Base-by-base conservation (phyloP, 2,888 invertebrate genomes). In the Altica lythri region DNA sequence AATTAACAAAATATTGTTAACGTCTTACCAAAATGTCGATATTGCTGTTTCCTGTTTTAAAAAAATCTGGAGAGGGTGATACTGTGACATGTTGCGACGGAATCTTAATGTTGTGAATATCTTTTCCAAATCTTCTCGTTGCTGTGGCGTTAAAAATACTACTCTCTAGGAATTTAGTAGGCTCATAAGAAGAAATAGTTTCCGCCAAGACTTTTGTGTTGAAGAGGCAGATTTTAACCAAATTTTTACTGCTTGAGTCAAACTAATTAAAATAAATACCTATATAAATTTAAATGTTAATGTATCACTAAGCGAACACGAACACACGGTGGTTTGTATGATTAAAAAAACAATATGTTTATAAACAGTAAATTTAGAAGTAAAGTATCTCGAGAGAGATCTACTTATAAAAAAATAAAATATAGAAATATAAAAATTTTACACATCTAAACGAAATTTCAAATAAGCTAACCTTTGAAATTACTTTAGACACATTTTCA, bases 21-120 rank as follows among this genome's bases (percentile, higher is more conserved):
- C n/a, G n/a, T n/a, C 40, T 43, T 55, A 62, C 61, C 52, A 59
- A 50, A 32, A 61, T 49, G 8, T 60, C 55, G 4, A 61, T 43
- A 17, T 22, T 37, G 12, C 27, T 18, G 4, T 37, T 12, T 12
- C 18, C 13, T 3, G n/a, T 17, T 2, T 19, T 6, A 1, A 27
- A 8, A n/a, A 59, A 53, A 48, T 60, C 57, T 19, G 30, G 4
- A 2, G 60, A 57, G 4, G 57, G 22, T 9, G 6, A 16, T 17
- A 42, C n/a, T n/a, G 14, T 18, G 1, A 55, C 30, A 1, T 40
- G 34, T n/a, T 55, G 44, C 2, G 57, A 57, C 18, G 16, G n/a
- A n/a, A 60, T 37, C 22, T 3, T 16, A 1, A 40, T 13, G 1
- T 27, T 8, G 4, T 22, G 12, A 3, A 55, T 40, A n/a, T 53